Evolutionary conservation across 2,888 invertebrate species (phyloP), one percentile per base, ranked within the genome.

Genomic region (Thumatha senex): DNA sequence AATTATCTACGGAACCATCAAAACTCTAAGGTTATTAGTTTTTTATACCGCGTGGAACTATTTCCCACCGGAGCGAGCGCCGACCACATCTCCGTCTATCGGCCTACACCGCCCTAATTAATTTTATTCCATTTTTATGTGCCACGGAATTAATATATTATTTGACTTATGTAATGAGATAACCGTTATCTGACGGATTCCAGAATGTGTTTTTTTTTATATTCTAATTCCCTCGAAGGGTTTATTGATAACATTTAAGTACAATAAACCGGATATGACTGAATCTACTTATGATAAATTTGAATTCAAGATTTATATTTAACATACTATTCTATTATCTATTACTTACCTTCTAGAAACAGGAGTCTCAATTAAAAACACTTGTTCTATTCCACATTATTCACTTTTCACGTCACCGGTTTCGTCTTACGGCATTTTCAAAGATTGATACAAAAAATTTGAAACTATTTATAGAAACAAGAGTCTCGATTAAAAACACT

Each of bases 71-170:
- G 48, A 49, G 51, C 31, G 31, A 24, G 10, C 43, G 51, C 53
- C 60, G 54, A 53, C 68, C 68, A 58, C 70, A 59, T 54, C 67
- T 53, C 70, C 65, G 57, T 48, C 49, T 34, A 42, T 54, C 56
- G 41, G 52, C 48, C 57, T 51, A 45, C 51, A 56, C 50, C 39
- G 46, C 44, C 49, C 46, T 57, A 59, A 65, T 68, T 68, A 57
- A 61, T 65, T 64, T 57, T 57, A 58, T 64, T 50, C 48, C n/a
- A 30, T 48, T 61, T 67, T 63, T 50, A 67, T 64, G 53, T 51
- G 43, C 49, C 33, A 45, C 36, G 24, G 38, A 55, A 56, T 55
- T 50, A 63, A 64, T 56, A 24, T 24, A 24, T 49, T 42, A 52
- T 42, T 45, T 34, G 30, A 49, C 5, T 31, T 52, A 58, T 61